Conservation (phyloP, 2,888 invertebrate genomes). For the Agapetus fuscipes region DNA sequence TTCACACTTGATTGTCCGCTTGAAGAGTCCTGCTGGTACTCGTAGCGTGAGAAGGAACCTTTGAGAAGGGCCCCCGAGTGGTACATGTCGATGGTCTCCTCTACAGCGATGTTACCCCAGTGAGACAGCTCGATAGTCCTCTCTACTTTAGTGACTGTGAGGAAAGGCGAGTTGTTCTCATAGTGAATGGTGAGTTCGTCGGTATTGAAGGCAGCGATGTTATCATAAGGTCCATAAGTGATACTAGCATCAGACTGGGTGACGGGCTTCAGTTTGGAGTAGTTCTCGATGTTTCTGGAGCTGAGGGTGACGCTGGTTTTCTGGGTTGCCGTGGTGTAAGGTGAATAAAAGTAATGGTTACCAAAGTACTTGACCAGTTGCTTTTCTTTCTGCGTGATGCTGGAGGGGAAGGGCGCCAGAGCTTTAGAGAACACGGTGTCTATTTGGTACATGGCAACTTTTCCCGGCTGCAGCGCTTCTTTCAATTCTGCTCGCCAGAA, state of each 20-base stretch:
- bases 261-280: conserved; percentile 73
- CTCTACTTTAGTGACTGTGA: conserved; percentile 82
- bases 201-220: conserved; percentile 48
- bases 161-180: conserved; percentile 93
- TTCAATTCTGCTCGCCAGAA: conserved; percentile 52
- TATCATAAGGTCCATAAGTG: conserved; percentile 81
- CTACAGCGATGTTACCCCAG: conserved; percentile 98
- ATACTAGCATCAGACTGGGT: conserved; percentile 71
- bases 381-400: conserved; percentile 87
- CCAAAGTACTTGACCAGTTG: conserved; percentile 86
- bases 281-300: conserved; percentile 71
- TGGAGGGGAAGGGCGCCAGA: conserved; percentile 74
- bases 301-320: conserved; percentile 71
- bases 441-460: conserved; percentile 49
- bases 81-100: conserved; percentile 84
- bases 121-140: conserved; percentile 93
- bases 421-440: conserved; percentile 70
- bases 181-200: conserved; percentile 76
- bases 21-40: conserved; percentile 89
- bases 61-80: conserved; percentile 92
- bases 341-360: conserved; percentile 73
- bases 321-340: conserved; percentile 72
- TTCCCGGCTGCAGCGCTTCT: conserved; percentile 48
- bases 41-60: conserved; percentile 93
- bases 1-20: conserved; percentile 84